Base-by-base conservation (phyloP, 1,140 invertebrate genomes). In the Agrypnia vestita region DNA sequence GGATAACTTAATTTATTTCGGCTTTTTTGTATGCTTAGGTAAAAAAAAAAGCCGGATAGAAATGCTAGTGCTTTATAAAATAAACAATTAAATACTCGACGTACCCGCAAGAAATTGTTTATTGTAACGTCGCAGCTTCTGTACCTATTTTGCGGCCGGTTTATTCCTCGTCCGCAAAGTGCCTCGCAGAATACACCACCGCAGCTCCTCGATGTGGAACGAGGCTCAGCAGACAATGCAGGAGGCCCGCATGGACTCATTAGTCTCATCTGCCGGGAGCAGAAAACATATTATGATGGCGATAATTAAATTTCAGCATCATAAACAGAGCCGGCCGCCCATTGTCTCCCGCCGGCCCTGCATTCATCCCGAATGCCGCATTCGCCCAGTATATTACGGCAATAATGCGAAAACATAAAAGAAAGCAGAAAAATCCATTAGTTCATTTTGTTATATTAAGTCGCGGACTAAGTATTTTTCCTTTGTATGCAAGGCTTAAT, bases 401-500 rank as follows among this genome's bases (percentile, higher is more conserved):
- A 82, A 82, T 82, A 82, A 82, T 80, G 76, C 79, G 81, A 82
- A 82, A 82, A 82, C 81, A 82, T 82, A 82, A 82, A 82, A 80
- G 81, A 82, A 82, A 82, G 78, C 79, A 81, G 82, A 80, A 83
- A 83, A 80, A 83, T 81, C 82, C 82, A 83, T 83, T 83, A 83
- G 82, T 83, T 83, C 82, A 83, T 83, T 83, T 83, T 83, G 79
- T 83, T 77, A 83, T 83, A 83, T 83, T 83, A 83, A 83, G 79
- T 81, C 79, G 44, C 44, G 76, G 76, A 78, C 79, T 83, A 79
- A 82, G 81, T 82, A 80, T 81, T 81, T 78, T 76, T 76, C 76
- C 82, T 78, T 83, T 83, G 82, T 83, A 83, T 83, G 82, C 82
- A 83, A 79, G 78, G 82, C 72, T 64, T 76, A 77, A 59, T 46